A percentile compares a stretch with the other conserved stretches of the same genome.
These are phyloP conservation scores for Pantherophis vulpinus DNA, from an alignment of 2,797 vertebrate genomes.

Conservation along the genomic window DNA sequence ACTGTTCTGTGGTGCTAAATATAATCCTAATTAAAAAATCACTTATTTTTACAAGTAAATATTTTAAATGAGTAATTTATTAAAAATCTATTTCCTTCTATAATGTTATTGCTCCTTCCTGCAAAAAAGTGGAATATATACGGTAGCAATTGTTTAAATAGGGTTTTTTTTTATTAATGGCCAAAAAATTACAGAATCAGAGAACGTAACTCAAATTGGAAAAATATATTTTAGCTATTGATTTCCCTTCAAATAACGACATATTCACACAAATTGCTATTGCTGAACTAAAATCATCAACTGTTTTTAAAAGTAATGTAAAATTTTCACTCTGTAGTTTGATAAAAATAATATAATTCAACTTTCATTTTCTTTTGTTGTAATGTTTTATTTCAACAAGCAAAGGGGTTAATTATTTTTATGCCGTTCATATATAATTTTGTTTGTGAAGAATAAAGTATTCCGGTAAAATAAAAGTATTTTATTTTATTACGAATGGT, in stretches of 20 bases:
- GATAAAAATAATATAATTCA: not conserved
- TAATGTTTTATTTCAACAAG: not conserved
- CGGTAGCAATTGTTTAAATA: constrained; percentile 19
- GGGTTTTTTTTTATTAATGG: not conserved
- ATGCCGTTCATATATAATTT: not conserved
- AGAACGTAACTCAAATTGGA: constrained; percentile 12
- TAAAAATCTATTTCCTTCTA: constrained; percentile 18
- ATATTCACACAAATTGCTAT: not conserved
- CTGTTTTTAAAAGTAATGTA: not conserved
- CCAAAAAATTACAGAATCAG: constrained; percentile 2
- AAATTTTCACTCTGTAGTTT: not conserved
- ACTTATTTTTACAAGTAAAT: not conserved
- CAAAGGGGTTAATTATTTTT: not conserved
- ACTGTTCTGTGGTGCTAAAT: constrained; percentile 39
- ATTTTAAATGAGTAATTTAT: not conserved
- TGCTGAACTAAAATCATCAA: rapidly evolving
- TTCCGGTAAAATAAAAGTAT: not conserved
- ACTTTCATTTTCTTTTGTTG: not conserved
- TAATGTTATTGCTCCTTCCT: not conserved
- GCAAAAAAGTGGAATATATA: not conserved
- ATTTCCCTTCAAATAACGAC: constrained; percentile 10
- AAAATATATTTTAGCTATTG: not conserved
- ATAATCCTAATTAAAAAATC: constrained; percentile 20
- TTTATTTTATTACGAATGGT: not conserved
- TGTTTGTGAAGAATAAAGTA: not conserved